Evolutionary conservation across 2,888 invertebrate species (phyloP), one percentile per base, ranked within the genome.

Genomic region (Chromoteleia sp.): DNA sequence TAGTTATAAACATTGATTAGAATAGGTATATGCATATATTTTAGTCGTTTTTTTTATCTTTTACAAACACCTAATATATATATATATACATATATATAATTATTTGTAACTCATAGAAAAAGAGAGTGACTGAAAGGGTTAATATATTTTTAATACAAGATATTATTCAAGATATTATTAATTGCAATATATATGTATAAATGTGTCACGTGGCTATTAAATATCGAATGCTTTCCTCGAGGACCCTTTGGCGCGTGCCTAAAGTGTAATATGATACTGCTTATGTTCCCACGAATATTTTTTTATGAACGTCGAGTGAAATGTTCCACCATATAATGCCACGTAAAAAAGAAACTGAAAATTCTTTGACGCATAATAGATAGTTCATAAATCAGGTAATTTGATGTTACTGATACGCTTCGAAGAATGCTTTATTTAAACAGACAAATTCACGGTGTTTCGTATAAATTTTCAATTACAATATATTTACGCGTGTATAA

Each of bases 361-460:
- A 63, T 50, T 73, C 45, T 63, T 25, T 21, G 2, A 15, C 25
- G 29, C 52, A 52, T 52, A 61, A 52, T 52, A 48, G 39, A 54
- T 50, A 71, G 71, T 61, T 73, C 52, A 52, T 73, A 61, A 73
- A 73, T 73, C 71, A 73, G 15, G 30, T 21, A 52, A 52, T 61
- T 61, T 52, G 48, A 73, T 73, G 54, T 43, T 36, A n/a, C 43
- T 25, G 58, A 65, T 56, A 45, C 56, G 21, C 21, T 0, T 10
- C 1, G 17, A 61, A 33, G 52, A 61, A 61, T 61, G 39, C 29
- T 19, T 68, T 30, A 56, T 68, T 68, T 12, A 54, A 68, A 41
- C 2, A 10, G 19, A 29, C 15, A 30, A 63, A 45, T 33, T 39
- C 19, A 67, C 17, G 43, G 29, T 19, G 19, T 14, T 33, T 41